phyloP scores from a whole-genome alignment of 1,140 invertebrate genomes.

The Halotydeus destructor region DNA sequence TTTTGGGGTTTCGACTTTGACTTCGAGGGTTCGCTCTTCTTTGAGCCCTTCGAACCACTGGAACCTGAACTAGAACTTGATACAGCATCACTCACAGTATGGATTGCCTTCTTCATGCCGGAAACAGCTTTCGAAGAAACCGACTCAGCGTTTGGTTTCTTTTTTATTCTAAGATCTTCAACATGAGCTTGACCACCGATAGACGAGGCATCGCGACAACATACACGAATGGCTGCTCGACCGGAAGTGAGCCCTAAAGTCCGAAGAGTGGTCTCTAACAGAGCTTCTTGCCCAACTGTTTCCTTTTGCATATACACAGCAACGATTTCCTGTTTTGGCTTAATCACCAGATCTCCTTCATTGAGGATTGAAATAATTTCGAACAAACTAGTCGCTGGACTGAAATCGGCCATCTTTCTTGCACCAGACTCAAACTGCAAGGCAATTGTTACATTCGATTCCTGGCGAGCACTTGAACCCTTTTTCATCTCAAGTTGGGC shows the following conservation, averaged over 20 bases:
- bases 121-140: too few species aligned
- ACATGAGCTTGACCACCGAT: neutral
- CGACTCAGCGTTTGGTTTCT: neutral
- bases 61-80: too few species aligned
- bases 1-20: too few species aligned
- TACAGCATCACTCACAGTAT: too few species aligned
- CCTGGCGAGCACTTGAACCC: neutral
- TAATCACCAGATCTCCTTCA: neutral
- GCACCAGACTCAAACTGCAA: neutral
- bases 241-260: neutral
- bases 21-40: too few species aligned
- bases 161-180: neutral
- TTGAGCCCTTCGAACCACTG: too few species aligned
- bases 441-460: neutral
- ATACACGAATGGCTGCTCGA: neutral
- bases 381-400: neutral
- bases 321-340: neutral
- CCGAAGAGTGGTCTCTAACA: neutral
- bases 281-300: neutral
- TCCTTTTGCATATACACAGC: neutral
- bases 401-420: slow-evolving; percentile 1
- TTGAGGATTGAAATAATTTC: neutral
- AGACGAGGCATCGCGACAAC: neutral
- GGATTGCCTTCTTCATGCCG: too few species aligned
- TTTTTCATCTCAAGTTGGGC: neutral